Percentiles rank a stretch among this genome's conserved stretches.
These are phyloP conservation scores for Tanytarsus gracilentus DNA, from an alignment of 2,888 invertebrate species.

Conservation along the genomic window DNA sequence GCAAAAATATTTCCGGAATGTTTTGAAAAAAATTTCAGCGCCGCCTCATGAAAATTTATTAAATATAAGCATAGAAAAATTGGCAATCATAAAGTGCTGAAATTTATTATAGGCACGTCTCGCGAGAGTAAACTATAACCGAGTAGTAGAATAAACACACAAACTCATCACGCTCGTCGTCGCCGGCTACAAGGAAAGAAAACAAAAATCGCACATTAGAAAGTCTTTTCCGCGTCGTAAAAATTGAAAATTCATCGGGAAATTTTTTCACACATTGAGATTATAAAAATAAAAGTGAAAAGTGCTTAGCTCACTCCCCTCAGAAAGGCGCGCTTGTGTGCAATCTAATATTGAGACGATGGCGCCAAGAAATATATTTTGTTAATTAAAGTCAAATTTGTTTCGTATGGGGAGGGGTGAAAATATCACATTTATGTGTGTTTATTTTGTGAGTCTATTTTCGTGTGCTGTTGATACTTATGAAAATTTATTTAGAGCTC, in stretches of 20 bases:
- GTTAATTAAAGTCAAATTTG: conserved; percentile 25
- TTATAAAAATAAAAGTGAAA: conserved; percentile 17
- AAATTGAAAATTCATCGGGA: conserved; percentile 16
- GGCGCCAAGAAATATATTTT: conserved; percentile 16
- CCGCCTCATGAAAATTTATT: conserved; percentile 4
- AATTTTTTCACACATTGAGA: neutral
- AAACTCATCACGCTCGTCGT: too few relatives aligned
- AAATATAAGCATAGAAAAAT: neutral
- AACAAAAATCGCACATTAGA: neutral
- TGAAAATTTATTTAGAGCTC: too few relatives aligned
- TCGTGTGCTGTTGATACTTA: neutral
- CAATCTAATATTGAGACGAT: conserved; percentile 21
- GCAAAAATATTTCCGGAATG: conserved; percentile 1
- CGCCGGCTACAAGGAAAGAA: too few relatives aligned
- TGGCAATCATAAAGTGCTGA: neutral
- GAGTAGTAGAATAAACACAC: too few relatives aligned
- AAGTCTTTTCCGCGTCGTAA: conserved; percentile 1
- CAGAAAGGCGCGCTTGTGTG: neutral
- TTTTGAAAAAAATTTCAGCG: neutral
- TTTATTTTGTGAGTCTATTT: neutral
- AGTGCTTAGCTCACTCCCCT: conserved; percentile 13
- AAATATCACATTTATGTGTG: too few relatives aligned
- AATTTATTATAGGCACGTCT: too few relatives aligned
- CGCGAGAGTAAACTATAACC: neutral
- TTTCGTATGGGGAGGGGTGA: neutral